Percentiles rank a stretch among this genome's conserved stretches.
Conservation (phyloP, 2,113 vertebrate species). For the Phainopepla nitens region DNA sequence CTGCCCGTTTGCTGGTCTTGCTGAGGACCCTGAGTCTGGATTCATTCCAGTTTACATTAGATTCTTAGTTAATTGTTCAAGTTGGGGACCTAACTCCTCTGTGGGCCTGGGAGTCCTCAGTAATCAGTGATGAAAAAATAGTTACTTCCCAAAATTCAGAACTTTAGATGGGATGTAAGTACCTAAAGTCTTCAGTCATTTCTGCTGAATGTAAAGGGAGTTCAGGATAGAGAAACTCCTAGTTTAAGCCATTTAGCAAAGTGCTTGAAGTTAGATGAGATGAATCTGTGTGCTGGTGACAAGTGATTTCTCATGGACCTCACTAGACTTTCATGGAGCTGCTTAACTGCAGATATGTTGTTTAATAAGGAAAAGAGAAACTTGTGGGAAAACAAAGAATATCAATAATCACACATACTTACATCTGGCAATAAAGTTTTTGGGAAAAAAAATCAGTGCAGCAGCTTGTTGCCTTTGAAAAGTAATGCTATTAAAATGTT, state of each 20-base stretch:
- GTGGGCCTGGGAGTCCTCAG: not conserved
- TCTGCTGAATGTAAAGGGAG: not conserved
- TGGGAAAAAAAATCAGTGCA: constrained; percentile 17
- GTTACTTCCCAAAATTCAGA: not conserved
- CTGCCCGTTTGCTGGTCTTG: not conserved
- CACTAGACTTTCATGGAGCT: not conserved
- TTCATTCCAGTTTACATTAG: not conserved
- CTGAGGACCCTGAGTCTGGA: not conserved
- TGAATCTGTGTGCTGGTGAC: not conserved
- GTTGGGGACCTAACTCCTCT: not conserved
- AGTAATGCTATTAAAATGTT: constrained; percentile 70
- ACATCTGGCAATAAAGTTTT: constrained; percentile 64
- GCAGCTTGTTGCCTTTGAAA: constrained; percentile 69
- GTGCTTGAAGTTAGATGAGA: not conserved
- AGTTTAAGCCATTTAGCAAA: not conserved
- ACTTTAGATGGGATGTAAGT: not conserved
- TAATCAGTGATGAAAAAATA: not conserved
- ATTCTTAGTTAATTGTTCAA: not conserved
- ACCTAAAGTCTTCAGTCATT: not conserved
- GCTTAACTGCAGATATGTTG: constrained; percentile 42
- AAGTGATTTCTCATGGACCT: not conserved
- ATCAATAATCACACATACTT: constrained; percentile 59
- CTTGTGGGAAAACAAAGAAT: constrained; percentile 45
- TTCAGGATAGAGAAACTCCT: not conserved
- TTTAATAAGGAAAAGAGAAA: constrained; percentile 60